phyloP scores from a whole-genome alignment of 2,113 vertebrate genomes.

The Phaethornis superciliosus region DNA sequence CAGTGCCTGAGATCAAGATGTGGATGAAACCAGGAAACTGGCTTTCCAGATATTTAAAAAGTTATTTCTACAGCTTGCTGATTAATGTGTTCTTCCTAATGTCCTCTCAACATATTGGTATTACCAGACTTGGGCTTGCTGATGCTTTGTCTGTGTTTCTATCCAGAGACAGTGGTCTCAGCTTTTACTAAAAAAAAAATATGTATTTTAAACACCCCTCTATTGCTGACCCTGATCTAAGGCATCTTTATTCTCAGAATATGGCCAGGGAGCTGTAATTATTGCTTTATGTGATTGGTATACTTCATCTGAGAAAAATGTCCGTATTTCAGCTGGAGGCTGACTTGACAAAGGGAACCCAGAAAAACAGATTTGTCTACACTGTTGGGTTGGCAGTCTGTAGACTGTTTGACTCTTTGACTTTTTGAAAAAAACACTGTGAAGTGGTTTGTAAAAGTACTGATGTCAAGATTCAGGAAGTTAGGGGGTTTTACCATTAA shows the following conservation, averaged over 20 bases:
- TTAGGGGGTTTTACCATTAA: background rate
- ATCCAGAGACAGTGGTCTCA: background rate
- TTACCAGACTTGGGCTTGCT: background rate
- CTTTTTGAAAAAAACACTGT: background rate
- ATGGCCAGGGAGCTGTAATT: constrained; percentile 2
- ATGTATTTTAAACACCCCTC: background rate
- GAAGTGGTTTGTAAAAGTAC: background rate
- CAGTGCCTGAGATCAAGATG: accelerated
- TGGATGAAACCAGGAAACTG: background rate
- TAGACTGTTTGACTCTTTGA: background rate
- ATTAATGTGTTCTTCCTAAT: background rate
- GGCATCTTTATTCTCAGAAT: background rate
- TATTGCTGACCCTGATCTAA: background rate
- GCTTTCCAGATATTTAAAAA: background rate
- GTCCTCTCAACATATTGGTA: background rate
- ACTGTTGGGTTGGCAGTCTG: background rate
- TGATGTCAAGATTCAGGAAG: background rate
- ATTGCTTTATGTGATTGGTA: background rate
- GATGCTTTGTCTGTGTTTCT: background rate
- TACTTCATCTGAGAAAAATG: background rate
- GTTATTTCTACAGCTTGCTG: background rate
- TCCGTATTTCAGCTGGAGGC: background rate
- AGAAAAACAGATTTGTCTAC: constrained; percentile 26
- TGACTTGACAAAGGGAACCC: constrained; percentile 25
- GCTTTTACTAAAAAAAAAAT: background rate